A percentile compares a stretch with the other conserved stretches of the same genome.
These are phyloP conservation scores for Girardinus metallicus DNA, from an alignment of 2,797 vertebrate species.

Conservation along the genomic window DNA sequence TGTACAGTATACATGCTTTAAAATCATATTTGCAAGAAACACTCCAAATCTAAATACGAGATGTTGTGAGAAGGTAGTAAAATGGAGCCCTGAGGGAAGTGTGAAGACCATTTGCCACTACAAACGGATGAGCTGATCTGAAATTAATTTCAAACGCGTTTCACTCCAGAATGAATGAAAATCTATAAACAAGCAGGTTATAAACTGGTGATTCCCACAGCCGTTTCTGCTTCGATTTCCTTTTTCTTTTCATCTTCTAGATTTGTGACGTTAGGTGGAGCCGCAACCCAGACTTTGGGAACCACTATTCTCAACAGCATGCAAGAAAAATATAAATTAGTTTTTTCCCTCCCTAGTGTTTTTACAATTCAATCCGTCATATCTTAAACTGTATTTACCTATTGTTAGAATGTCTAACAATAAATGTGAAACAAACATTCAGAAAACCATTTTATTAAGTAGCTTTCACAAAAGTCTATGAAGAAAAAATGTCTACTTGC, in stretches of 20 bases:
- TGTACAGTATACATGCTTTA: neutral
- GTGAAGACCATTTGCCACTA: neutral
- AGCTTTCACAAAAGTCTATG: constrained; percentile 41
- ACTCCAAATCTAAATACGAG: neutral
- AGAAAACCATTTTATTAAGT: constrained; percentile 70
- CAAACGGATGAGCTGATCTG: neutral
- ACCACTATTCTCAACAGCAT: neutral
- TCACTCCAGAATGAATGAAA: neutral
- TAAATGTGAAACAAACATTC: constrained; percentile 34
- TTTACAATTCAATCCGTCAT: neutral
- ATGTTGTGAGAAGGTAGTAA: neutral
- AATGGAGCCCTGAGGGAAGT: neutral
- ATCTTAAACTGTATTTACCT: neutral
- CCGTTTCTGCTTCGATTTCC: neutral
- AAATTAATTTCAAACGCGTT: neutral
- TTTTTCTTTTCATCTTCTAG: neutral
- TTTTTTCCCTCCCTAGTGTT: accelerated
- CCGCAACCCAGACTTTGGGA: neutral
- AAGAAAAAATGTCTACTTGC: constrained; percentile 39
- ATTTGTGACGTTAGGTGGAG: neutral
- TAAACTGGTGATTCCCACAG: neutral
- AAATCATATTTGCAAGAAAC: neutral
- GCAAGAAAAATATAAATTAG: neutral
- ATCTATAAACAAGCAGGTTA: neutral
- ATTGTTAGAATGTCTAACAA: constrained; percentile 2